Evolutionary conservation across 2,888 invertebrate species (phyloP), one percentile per base, ranked within the genome.

Genomic region (Lasioglossum calceatum): DNA sequence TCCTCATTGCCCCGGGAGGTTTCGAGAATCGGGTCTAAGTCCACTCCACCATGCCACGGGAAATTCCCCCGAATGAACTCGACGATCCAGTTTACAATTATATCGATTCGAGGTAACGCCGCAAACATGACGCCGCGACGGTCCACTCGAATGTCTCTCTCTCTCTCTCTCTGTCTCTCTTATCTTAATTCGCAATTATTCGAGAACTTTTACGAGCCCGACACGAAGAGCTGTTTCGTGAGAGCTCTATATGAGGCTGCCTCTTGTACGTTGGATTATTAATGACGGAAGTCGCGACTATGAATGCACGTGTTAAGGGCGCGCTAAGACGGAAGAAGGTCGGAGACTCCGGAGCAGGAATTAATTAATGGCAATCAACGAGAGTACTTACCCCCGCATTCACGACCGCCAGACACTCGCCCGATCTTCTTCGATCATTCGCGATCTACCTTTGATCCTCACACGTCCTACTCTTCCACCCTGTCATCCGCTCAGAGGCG

Each of bases 361-460:
- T 91, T 89, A 91, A 91, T 91, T 89, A 89, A 89, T 85, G 82
- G 86, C 85, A 89, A 90, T 89, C 88, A 88, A 80, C 87, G 77
- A 79, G 76, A 81, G 88, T 82, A 86, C 86, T 87, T 87, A 87
- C 81, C 76, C 84, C 75, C 82, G 74, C 84, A 54, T 87, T 87
- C 77, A 85, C 87, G 75, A 77, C 76, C 80, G 76, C 67, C 19
- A 39, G 70, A 64, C 44, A 14, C 36, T n/a, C 42, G 27, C 61
- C 71, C 47, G 44, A 36, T 84, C 71, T 36, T 71, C 84, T 71
- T 84, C 42, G 42, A 36, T 7, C 67, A 32, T 70, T 70, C 71
- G n/a, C 16, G 58, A 39, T 64, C 47, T 39, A 44, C 27, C 74
- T 74, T 71, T 19, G 70, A 58, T n/a, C 19, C 36, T 23, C 16